Evolutionary conservation across 2,113 vertebrate genomes (phyloP), one percentile per base, ranked within the genome.

Genomic region (Petromus typicus): DNA sequence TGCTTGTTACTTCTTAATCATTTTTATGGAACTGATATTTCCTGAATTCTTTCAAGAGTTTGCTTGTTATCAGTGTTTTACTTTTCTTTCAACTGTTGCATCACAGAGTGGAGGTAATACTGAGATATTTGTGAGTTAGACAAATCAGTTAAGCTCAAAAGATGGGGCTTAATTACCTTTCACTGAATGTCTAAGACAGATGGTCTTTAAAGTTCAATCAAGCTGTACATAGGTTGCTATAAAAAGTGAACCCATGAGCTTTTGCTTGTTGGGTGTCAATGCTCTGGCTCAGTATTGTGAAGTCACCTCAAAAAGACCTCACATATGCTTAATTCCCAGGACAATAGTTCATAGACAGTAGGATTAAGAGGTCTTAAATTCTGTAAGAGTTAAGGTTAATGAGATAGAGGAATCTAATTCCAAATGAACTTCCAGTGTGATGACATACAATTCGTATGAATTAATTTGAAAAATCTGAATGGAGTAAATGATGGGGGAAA

Each of bases 161-260:
- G 78, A 96, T 34, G 71, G 13, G 57, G 51, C 32, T 83, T 67
- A 69, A 87, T 83, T 89, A 89, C 54, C 18, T 82, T 84, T 95
- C 30, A 87, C 30, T 86, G n/a, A 43, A 93, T 51, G 22, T 80
- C n/a, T 75, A 91, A n/a, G 4, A 57, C 18, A 86, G 48, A 79
- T 87, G 90, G 69, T 57, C 48, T 89, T 89, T 88, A 81, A 88
- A 82, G 32, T 83, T 86, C 32, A 94, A 10, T 73, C 37, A 86
- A 59, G 54, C 64, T 85, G n/a, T 90, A 85, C 80, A 25, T 37
- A 71, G 45, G 40, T 93, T 88, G 34, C 57, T 87, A 13, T 43
- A 57, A 71, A 71, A 18, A 69, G 54, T 37, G 48, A 91, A 48
- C 25, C n/a, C 61, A 32, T n/a, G 71, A 92, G 18, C 27, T 66